phyloP scores from a whole-genome alignment of 2,888 invertebrate species.

The Aphrophora alni region DNA sequence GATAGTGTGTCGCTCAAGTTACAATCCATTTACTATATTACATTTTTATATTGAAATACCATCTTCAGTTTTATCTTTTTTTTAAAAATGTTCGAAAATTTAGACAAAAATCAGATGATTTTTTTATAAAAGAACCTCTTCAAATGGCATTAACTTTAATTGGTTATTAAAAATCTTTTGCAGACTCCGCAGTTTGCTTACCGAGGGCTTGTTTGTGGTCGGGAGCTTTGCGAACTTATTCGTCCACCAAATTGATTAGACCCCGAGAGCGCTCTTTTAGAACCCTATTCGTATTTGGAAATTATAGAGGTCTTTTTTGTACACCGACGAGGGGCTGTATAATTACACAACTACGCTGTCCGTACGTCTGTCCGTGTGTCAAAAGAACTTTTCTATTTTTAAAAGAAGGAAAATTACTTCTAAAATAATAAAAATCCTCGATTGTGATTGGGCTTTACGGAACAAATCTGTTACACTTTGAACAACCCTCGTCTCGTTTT shows the following conservation, averaged over 20 bases:
- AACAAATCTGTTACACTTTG: not conserved
- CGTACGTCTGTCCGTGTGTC: conserved; percentile 22
- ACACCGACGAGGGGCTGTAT: conserved; percentile 18
- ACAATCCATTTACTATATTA: too few relatives aligned
- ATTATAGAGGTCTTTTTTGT: conserved; percentile 34
- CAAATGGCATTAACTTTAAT: not conserved
- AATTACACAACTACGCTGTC: conserved; percentile 34
- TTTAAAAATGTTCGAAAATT: not conserved
- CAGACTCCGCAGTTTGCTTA: not conserved
- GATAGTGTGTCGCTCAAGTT: too few relatives aligned
- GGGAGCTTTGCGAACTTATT: conserved; percentile 27
- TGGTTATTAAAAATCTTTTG: not conserved
- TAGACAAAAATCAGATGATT: not conserved
- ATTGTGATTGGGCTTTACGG: not conserved
- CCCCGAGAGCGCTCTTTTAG: conserved; percentile 14
- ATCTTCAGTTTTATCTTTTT: too few relatives aligned
- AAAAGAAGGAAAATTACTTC: conserved; percentile 34
- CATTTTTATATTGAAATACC: too few relatives aligned
- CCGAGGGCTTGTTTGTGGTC: not conserved
- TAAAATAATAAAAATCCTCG: conserved; percentile 28
- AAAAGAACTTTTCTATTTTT: conserved; percentile 30
- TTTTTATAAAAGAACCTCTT: not conserved
- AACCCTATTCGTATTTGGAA: conserved; percentile 3
- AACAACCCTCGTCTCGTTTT: not conserved
- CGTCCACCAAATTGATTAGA: conserved; percentile 29